These are phyloP conservation scores for Morpho achilles DNA, from an alignment of 2,888 invertebrate genomes.

Conservation along the genomic window DNA sequence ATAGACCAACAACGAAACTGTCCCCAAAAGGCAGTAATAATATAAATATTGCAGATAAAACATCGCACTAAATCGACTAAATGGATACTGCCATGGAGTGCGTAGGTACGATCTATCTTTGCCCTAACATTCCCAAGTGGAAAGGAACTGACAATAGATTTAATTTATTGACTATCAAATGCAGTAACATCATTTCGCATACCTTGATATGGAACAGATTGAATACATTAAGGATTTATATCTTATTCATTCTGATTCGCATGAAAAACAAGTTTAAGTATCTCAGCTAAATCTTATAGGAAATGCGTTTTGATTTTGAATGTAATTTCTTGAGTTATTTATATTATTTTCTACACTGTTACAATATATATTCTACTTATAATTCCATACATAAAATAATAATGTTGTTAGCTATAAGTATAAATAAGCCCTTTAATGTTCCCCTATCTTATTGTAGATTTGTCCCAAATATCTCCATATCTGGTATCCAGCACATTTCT, in stretches of 20 bases:
- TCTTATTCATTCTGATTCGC: constrained; percentile 13
- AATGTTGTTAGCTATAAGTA: no score
- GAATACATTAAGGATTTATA: constrained; percentile 15
- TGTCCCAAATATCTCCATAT: no score
- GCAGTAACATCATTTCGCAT: constrained; percentile 8
- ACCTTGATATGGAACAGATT: constrained; percentile 4
- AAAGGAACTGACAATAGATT: constrained; percentile 8
- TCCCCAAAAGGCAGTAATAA: no score
- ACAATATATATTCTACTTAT: no score
- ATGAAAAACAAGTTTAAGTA: constrained; percentile 2
- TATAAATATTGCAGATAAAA: not conserved
- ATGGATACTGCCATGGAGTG: constrained; percentile 3
- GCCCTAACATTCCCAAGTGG: constrained; percentile 7
- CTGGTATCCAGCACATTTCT: no score
- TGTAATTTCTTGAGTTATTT: no score
- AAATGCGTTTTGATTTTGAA: no score
- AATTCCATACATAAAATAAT: no score
- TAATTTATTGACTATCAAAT: constrained; percentile 9
- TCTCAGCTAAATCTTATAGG: not conserved
- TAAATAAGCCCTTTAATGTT: no score
- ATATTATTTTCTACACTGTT: no score
- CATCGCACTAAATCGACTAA: constrained; percentile 1
- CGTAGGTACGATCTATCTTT: constrained; percentile 7
- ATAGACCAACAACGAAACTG: no score
- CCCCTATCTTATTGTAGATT: no score